Evolutionary conservation across 2,797 vertebrate genomes (phyloP), one percentile per base, ranked within the genome.

Genomic region (Neosilurus hyrtlii): DNA sequence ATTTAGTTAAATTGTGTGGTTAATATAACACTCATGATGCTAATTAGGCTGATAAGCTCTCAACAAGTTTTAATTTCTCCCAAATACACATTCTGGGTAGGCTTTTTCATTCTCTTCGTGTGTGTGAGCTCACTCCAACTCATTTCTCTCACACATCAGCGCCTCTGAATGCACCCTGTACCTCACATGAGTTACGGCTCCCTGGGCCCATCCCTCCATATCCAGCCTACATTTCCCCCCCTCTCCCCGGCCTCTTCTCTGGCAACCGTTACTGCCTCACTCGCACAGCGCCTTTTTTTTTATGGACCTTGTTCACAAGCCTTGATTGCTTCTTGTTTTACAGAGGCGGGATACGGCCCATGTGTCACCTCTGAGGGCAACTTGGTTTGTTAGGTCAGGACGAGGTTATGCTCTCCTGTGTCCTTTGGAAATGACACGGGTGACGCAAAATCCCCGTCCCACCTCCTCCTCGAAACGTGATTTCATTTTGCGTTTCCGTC

Each of bases 121-220:
- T 80, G 82, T 79, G 49, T 76, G 81, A 71, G 72, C 62, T 49
- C 52, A 37, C 43, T 79, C 73, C 84, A 84, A 80, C 75, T 81
- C 66, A 87, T 82, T 89, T 78, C 81, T 88, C 89, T 90, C 88
- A 89, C 89, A 89, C 88, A 78, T 89, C 88, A 87, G 77, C 82
- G 81, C 87, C 85, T 89, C 78, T 84, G 82, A 89, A 91, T 88
- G 79, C 59, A 20, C 70, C 49, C 82, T 66, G 87, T 85, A 83
- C 84, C 80, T 83, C 79, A 76, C 56, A 84, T 85, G 85, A 86
- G 85, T 88, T 88, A 86, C 81, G 79, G 87, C 86, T 84, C 79
- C 67, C 66, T 54, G 12, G 4, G 24, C 72, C 52, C 56, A 10
- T 79, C 83, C 78, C 82, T 80, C 76, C 62, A 74, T 74, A 56